phyloP scores from a whole-genome alignment of 1,140 invertebrate genomes.

The Trichonephila inaurata region DNA sequence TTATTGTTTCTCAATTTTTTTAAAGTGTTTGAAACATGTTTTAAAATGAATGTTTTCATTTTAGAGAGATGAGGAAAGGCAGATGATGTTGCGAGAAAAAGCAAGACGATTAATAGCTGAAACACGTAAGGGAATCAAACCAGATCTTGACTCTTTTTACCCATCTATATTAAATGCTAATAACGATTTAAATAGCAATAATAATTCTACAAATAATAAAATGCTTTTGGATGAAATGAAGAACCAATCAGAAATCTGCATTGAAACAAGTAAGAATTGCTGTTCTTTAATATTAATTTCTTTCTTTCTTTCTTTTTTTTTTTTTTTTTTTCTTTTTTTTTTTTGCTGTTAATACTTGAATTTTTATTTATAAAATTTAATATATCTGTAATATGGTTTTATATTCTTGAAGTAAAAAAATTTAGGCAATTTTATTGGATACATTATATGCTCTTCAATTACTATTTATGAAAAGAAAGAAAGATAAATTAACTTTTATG shows the following conservation, averaged over 20 bases:
- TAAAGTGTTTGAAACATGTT: neutral
- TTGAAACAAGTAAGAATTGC: neutral
- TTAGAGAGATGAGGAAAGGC: slow-evolving; percentile 87
- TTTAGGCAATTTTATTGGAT: too few species aligned
- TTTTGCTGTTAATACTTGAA: too few species aligned
- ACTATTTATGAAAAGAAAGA: too few species aligned
- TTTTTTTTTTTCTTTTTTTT: too few species aligned
- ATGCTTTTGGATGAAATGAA: neutral
- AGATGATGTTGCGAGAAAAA: slow-evolving; percentile 90
- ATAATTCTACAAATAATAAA: neutral
- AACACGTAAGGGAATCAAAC: slow-evolving; percentile 86
- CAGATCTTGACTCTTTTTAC: slow-evolving; percentile 68
- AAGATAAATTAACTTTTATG: too few species aligned
- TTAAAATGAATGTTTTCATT: neutral
- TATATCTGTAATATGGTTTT: too few species aligned
- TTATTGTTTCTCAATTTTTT: neutral
- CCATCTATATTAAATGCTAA: neutral
- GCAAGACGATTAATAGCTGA: slow-evolving; percentile 94
- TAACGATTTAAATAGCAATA: slow-evolving; percentile 6
- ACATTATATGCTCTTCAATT: too few species aligned
- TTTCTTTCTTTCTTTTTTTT: too few species aligned
- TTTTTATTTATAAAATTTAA: too few species aligned
- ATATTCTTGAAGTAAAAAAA: too few species aligned
- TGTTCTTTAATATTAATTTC: neutral
- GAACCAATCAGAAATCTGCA: neutral